Conservation (phyloP, 2,797 vertebrate species). For the Periophthalmus magnuspinnatus region DNA sequence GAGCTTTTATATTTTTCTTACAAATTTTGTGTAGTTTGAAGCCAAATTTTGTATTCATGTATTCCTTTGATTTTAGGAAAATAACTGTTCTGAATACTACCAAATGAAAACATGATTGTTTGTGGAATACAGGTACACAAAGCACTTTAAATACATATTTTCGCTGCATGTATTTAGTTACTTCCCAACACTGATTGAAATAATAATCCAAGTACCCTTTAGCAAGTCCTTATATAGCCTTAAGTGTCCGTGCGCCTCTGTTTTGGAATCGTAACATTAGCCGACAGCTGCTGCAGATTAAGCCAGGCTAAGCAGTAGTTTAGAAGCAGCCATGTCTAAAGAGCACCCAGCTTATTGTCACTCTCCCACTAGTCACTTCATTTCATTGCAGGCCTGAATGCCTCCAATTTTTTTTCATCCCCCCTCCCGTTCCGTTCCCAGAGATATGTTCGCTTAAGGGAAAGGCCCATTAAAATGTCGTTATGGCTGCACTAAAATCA, state of each 20-base stretch:
- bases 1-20: too few relatives aligned
- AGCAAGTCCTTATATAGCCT: neutral
- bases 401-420: conserved; percentile 47
- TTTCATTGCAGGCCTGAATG: conserved; percentile 64
- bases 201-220: too few relatives aligned
- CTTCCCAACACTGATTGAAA: too few relatives aligned
- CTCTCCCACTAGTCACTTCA: conserved; percentile 53
- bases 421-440: conserved; percentile 48
- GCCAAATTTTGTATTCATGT: too few relatives aligned
- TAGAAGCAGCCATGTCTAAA: conserved; percentile 59
- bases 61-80: too few relatives aligned
- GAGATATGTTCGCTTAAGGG: conserved; percentile 72
- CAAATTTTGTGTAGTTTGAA: too few relatives aligned
- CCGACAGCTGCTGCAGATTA: conserved; percentile 60
- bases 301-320: conserved; percentile 53
- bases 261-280: conserved; percentile 35
- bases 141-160: too few relatives aligned
- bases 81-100: too few relatives aligned
- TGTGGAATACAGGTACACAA: too few relatives aligned
- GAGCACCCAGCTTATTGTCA: conserved; percentile 63
- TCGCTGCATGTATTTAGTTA: too few relatives aligned
- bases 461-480: conserved; percentile 77
- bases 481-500: conserved; percentile 69
- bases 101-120: too few relatives aligned
- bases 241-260: neutral